Evolutionary conservation across 37 sponge, comb jelly and placozoan genomes (phyloP), one percentile per base, ranked within the genome.

Genomic region (Ephydatia muelleri): DNA sequence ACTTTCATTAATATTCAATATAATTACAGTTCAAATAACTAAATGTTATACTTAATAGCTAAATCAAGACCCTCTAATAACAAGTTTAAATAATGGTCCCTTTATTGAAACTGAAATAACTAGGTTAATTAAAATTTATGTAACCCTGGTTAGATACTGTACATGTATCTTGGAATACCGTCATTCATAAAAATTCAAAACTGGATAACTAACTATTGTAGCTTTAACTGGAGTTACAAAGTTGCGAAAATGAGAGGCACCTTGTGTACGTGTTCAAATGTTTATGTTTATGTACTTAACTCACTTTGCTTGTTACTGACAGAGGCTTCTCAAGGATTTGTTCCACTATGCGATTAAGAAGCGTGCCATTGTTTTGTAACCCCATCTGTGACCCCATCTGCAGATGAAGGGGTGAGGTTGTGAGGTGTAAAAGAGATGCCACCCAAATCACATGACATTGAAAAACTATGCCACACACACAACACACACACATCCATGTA

Each of bases 271-370:
- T 21, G 21, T 65, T 21, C 14, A 14, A 65, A 65, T 21, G 14
- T 65, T 22, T 22, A 14, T 65, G 66, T 65, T 21, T 9, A 23
- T 70, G 12, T 43, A 86, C 87, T 75, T 73, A 74, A 28, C 82
- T 76, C 26, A 40, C 11, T 67, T 35, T 80, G 69, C 67, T 70
- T 1, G 68, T 75, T 34, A 73, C 74, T 25, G 82, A 80, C 34
- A 87, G 82, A 67, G 91, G 91, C 35, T 38, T 76, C 38, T 86
- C 75, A 73, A 86, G 81, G 33, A 94, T 82, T 70, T 79, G 84
- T 32, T 91, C 90, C 19, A 94, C 77, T 28, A 93, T 87, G 8
- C 90, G 74, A 4, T 80, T 33, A 6, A 91, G 75, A 43, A 91
- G 84, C 36, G 49, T 36, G 35, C 34, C 29, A 32, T 36, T 73